Evolutionary conservation across 2,113 vertebrate species (phyloP), one percentile per base, ranked within the genome.

Genomic region (Prinia subflava): DNA sequence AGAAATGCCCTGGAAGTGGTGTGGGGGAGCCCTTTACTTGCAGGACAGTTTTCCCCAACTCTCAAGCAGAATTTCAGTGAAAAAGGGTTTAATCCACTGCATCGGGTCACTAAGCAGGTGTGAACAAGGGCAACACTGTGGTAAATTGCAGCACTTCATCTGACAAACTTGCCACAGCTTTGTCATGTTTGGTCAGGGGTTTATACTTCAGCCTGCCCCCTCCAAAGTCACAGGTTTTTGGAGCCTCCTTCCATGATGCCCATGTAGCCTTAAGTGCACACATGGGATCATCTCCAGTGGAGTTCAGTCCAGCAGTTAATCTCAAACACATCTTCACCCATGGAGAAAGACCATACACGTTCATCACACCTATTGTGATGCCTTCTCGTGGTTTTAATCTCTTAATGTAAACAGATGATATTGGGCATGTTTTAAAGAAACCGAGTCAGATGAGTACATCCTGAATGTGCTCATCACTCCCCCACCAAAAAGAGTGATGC

Each of bases 251-350:
- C 41, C 11, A 8, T 17, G n/a, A 46, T 13, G 37, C 39, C 59
- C 50, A 0, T 10, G 12, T 19, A 28, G n/a, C 21, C 33, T 41
- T 31, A 59, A 0, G 0, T 11, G 7, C 25, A 24, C 11, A 11
- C 1, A 1, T 4, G 2, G 18, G 18, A 21, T 30, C 12, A 33
- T 24, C 33, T 60, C 37, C 57, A 37, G 14, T 13, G 25, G 41
- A 27, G 53, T 88, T 91, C 1, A 2, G 10, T 49, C 21, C 13
- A 17, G 33, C 2, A 2, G 27, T 33, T 52, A 25, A 79, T 50
- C 44, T 57, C 57, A 88, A 70, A 67, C 8, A 31, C 25, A 52
- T 22, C 42, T 83, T 74, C 17, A 28, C 7, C 6, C 44, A 19
- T 3, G 14, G 3, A 69, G 25, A 16, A 39, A 69, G 14, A 52